Conservation (phyloP, 2,888 invertebrate genomes). For the Julus scandinavius region DNA sequence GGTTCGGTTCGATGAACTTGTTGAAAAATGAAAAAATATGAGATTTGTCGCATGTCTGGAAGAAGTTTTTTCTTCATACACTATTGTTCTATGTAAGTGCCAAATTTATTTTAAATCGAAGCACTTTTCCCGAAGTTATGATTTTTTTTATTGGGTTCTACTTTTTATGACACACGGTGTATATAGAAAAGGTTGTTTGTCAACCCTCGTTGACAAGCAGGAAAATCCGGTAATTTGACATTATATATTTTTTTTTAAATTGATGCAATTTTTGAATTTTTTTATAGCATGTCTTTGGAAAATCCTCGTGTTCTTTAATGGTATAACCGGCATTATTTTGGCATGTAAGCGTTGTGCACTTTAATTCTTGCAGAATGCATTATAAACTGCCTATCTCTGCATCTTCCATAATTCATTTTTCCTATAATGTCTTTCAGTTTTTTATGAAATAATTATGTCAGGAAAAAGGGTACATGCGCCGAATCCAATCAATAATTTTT, state of each 20-base stretch:
- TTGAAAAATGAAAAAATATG: no score
- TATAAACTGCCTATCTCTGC: not conserved
- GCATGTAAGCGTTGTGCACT: not conserved
- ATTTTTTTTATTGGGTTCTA: no score
- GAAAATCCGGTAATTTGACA: conserved; percentile 20
- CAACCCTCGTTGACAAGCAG: not conserved
- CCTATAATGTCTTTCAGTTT: not conserved
- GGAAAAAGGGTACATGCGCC: not conserved
- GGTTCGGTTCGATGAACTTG: no score
- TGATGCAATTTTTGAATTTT: not conserved
- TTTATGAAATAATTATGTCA: conserved; percentile 22
- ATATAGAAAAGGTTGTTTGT: not conserved
- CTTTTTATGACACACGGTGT: no score
- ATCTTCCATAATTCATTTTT: conserved; percentile 18
- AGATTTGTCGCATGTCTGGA: no score
- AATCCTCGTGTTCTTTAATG: not conserved
- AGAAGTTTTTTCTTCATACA: no score
- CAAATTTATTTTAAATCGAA: no score
- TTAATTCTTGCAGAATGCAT: not conserved
- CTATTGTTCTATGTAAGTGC: no score
- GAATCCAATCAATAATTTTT: conserved; percentile 27
- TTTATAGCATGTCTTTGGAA: not conserved
- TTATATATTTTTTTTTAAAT: not conserved
- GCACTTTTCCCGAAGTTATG: no score
- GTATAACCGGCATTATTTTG: conserved; percentile 5